Conservation (phyloP, 2,888 invertebrate species). For the Caenorhabditis wallacei region DNA sequence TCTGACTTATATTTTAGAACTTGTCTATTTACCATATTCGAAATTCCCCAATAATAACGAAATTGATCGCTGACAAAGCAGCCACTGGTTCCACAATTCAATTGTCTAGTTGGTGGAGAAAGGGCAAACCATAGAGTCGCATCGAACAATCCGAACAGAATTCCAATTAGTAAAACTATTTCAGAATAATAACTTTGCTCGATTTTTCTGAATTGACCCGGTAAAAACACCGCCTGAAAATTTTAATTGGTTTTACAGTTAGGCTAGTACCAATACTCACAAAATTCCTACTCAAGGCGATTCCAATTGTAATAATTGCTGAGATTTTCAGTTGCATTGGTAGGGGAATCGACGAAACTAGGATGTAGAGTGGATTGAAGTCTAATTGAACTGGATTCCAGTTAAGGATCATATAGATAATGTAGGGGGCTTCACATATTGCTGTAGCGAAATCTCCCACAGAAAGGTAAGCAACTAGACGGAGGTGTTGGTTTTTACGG, state of each 20-base stretch:
- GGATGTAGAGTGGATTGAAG: constrained; percentile 48
- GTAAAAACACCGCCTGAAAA: constrained; percentile 46
- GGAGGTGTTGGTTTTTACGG: constrained; percentile 48
- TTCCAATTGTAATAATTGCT: constrained; percentile 42
- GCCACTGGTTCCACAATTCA: constrained; percentile 52
- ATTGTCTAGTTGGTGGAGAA: constrained; percentile 26
- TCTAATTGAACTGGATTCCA: constrained; percentile 54
- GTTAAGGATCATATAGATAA: constrained; percentile 50
- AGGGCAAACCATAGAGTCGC: constrained; percentile 36
- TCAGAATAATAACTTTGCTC: constrained; percentile 41
- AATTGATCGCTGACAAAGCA: constrained; percentile 60
- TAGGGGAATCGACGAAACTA: constrained; percentile 41
- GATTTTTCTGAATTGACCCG: constrained; percentile 21
- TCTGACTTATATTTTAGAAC: too few relatives aligned
- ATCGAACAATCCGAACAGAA: constrained; percentile 23
- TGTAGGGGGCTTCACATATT: constrained; percentile 42
- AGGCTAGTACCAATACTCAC: too few relatives aligned
- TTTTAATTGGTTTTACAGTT: neutral
- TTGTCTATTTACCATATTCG: constrained; percentile 53
- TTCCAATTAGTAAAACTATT: constrained; percentile 8
- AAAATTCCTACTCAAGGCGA: constrained; percentile 49
- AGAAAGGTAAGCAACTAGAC: constrained; percentile 36
- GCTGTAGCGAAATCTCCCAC: constrained; percentile 45
- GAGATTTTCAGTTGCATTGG: constrained; percentile 58
- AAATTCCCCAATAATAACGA: constrained; percentile 58